Percentiles rank a stretch among this genome's conserved stretches.
phyloP scores from a whole-genome alignment of 2,113 vertebrate species.

The Chelonoidis abingdonii region DNA sequence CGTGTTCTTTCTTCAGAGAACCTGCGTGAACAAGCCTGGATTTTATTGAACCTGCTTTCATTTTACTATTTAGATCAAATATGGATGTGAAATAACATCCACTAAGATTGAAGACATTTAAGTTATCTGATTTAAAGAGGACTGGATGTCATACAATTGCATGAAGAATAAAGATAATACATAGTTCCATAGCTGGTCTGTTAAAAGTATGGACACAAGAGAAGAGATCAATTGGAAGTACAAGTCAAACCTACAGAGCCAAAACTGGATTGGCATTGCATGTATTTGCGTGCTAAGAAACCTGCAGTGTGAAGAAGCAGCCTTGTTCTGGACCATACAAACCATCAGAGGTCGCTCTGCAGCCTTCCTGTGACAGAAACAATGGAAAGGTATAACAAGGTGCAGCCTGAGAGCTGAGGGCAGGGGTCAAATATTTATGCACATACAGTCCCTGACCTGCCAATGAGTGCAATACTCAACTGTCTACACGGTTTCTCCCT shows the following conservation, averaged over 20 bases:
- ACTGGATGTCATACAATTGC: conserved; percentile 20
- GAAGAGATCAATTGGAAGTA: conserved; percentile 44
- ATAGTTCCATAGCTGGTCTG: conserved; percentile 39
- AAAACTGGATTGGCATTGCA: conserved; percentile 19
- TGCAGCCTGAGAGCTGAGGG: conserved; percentile 26
- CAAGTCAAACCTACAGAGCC: conserved; percentile 35
- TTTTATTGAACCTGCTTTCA: conserved; percentile 53
- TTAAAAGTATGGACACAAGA: conserved; percentile 47
- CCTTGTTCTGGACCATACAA: conserved; percentile 7
- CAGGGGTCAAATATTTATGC: conserved; percentile 40
- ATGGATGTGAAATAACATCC: conserved; percentile 23
- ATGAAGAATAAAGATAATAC: conserved; percentile 54
- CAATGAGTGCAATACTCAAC: background rate
- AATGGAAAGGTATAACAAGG: conserved; percentile 26
- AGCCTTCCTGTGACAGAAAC: conserved; percentile 1
- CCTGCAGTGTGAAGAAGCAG: background rate
- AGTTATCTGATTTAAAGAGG: conserved; percentile 46
- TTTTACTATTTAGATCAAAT: conserved; percentile 29
- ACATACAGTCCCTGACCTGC: background rate
- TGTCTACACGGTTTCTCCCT: conserved; percentile 10
- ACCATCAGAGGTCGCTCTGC: background rate
- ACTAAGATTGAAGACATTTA: no score
- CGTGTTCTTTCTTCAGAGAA: conserved; percentile 37
- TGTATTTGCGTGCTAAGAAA: conserved; percentile 25
- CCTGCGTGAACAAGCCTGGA: background rate